phyloP scores from a whole-genome alignment of 1,140 invertebrate species.

The Hyles vespertilio region DNA sequence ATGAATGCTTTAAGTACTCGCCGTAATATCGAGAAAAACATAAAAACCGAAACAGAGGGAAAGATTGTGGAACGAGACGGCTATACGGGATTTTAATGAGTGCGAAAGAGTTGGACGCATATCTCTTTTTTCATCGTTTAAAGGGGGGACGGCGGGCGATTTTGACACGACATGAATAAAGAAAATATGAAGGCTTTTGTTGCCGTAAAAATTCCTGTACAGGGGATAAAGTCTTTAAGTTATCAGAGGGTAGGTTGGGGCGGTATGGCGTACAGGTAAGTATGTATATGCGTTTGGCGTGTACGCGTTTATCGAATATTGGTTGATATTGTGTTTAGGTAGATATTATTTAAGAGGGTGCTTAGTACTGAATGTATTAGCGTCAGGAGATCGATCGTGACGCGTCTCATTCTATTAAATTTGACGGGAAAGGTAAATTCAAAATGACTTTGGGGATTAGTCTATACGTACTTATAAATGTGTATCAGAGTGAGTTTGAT shows the following conservation, averaged over 20 bases:
- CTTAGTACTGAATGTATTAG: constrained; percentile 63
- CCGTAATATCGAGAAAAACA: constrained; percentile 67
- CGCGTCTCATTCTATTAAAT: constrained; percentile 39
- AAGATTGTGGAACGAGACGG: constrained; percentile 39
- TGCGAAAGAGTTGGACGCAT: constrained; percentile 62
- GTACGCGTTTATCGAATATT: constrained; percentile 46
- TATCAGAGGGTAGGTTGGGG: constrained; percentile 61
- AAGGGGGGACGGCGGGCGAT: constrained; percentile 53
- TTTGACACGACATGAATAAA: constrained; percentile 74
- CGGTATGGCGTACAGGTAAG: constrained; percentile 33
- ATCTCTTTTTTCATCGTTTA: constrained; percentile 59
- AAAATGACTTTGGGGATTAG: constrained; percentile 3
- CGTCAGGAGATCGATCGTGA: constrained; percentile 37
- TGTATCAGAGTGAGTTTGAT: too few relatives aligned
- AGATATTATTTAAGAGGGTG: constrained; percentile 48
- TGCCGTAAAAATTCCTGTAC: constrained; percentile 73
- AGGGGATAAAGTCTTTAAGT: constrained; percentile 74
- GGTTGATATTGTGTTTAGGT: constrained; percentile 45
- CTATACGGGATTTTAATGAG: constrained; percentile 47
- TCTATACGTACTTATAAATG: too few relatives aligned
- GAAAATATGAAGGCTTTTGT: constrained; percentile 75
- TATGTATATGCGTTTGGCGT: constrained; percentile 27
- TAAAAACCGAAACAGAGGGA: constrained; percentile 60
- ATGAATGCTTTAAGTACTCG: constrained; percentile 51
- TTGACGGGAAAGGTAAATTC: constrained; percentile 19